Conservation (phyloP, 2,888 invertebrate species). For the Trichogramma evanescens region DNA sequence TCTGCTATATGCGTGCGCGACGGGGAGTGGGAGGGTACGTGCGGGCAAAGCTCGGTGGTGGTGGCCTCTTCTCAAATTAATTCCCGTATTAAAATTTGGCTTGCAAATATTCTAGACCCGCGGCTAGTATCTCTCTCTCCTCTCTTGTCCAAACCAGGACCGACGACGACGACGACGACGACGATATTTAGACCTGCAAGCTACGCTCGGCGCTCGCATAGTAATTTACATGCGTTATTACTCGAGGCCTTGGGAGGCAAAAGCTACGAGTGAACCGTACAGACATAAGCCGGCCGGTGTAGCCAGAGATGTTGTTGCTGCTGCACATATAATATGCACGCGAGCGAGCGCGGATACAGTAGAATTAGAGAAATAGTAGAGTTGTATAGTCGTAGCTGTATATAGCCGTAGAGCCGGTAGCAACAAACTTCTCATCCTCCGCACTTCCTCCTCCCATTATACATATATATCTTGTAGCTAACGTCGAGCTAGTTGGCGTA, state of each 20-base stretch:
- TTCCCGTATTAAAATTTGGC: slow-evolving; percentile 49
- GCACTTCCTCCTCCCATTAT: too few relatives aligned
- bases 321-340: slow-evolving; percentile 5
- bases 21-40: too few relatives aligned
- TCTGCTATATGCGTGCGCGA: slow-evolving; percentile 3
- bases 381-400: too few relatives aligned
- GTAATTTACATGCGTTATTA: slow-evolving; percentile 48
- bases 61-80: slow-evolving; percentile 40
- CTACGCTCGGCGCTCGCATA: slow-evolving; percentile 1
- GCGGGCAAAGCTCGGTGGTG: too few relatives aligned
- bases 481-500: too few relatives aligned
- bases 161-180: too few relatives aligned
- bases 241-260: slow-evolving; percentile 28
- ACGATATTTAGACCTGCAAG: too few relatives aligned
- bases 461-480: too few relatives aligned
- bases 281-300: not conserved
- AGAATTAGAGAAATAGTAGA: too few relatives aligned
- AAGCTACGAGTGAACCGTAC: not conserved
- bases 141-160: not conserved
- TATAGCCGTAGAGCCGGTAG: too few relatives aligned
- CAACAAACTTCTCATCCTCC: too few relatives aligned
- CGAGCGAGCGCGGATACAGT: too few relatives aligned
- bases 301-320: not conserved
- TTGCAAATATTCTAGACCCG: slow-evolving; percentile 47
- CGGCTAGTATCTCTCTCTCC: slow-evolving; percentile 30